Percentiles rank a stretch among this genome's conserved stretches.
These are phyloP conservation scores for Margaritifera margaritifera DNA, from an alignment of 2,888 invertebrate species.

Conservation along the genomic window DNA sequence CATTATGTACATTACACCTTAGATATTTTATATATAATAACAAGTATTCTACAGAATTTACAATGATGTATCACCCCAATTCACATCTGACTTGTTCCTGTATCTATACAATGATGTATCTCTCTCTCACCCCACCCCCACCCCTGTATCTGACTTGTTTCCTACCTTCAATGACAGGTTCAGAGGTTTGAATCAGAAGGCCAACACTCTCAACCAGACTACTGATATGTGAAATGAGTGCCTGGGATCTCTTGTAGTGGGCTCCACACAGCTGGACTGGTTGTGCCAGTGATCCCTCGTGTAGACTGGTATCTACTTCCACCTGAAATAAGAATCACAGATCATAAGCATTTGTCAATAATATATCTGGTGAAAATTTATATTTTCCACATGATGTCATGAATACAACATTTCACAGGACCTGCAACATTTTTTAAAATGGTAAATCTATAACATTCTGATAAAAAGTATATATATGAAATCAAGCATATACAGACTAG, in stretches of 20 bases:
- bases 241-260: slow-evolving; percentile 51
- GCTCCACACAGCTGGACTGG: slow-evolving; percentile 48
- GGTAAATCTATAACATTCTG: too few relatives aligned
- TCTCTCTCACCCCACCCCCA: too few relatives aligned
- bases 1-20: too few relatives aligned
- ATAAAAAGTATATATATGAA: too few relatives aligned
- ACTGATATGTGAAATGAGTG: slow-evolving; percentile 50
- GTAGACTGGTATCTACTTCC: slow-evolving; percentile 50
- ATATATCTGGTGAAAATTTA: neutral
- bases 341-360: neutral
- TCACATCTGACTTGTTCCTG: too few relatives aligned
- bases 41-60: too few relatives aligned
- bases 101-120: neutral
- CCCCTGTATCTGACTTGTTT: neutral
- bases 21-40: too few relatives aligned
- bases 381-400: neutral
- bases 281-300: slow-evolving; percentile 43
- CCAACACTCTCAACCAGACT: slow-evolving; percentile 50
- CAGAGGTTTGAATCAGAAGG: slow-evolving; percentile 47
- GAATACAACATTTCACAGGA: too few relatives aligned
- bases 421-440: too few relatives aligned
- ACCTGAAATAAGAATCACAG: slow-evolving; percentile 36
- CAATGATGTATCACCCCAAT: too few relatives aligned
- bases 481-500: too few relatives aligned
- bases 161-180: slow-evolving; percentile 52